These are phyloP conservation scores for Cisticola juncidis DNA, from an alignment of 2,113 vertebrate species.

Conservation along the genomic window DNA sequence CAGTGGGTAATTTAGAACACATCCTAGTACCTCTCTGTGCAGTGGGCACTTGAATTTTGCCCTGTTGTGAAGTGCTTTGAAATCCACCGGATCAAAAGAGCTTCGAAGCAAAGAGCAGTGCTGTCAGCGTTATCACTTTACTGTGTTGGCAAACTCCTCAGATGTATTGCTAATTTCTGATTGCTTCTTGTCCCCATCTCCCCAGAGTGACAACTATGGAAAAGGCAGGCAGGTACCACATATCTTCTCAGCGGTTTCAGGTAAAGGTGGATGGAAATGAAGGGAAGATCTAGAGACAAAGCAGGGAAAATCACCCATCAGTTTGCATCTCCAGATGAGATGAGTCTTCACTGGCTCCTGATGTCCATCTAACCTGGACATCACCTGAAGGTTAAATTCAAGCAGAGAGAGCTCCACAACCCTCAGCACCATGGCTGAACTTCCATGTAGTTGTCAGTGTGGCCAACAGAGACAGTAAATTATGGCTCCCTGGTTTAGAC, in stretches of 20 bases:
- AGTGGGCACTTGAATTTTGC: neutral
- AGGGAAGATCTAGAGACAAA: neutral
- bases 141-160: neutral
- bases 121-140: neutral
- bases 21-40: neutral
- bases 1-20: neutral
- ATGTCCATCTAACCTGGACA: neutral
- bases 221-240: neutral
- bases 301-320: neutral
- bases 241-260: neutral
- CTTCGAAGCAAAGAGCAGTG: neutral
- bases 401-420: neutral
- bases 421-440: neutral
- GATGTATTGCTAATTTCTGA: neutral
- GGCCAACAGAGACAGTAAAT: neutral
- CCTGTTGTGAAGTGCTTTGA: neutral
- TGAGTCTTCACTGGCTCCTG: neutral
- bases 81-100: neutral
- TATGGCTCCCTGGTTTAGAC: neutral
- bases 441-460: neutral
- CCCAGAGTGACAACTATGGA: neutral
- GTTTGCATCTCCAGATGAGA: neutral
- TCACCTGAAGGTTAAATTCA: neutral
- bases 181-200: neutral
- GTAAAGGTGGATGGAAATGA: neutral